These are phyloP conservation scores for Dioctria linearis DNA, from an alignment of 2,888 invertebrate species.

Conservation along the genomic window DNA sequence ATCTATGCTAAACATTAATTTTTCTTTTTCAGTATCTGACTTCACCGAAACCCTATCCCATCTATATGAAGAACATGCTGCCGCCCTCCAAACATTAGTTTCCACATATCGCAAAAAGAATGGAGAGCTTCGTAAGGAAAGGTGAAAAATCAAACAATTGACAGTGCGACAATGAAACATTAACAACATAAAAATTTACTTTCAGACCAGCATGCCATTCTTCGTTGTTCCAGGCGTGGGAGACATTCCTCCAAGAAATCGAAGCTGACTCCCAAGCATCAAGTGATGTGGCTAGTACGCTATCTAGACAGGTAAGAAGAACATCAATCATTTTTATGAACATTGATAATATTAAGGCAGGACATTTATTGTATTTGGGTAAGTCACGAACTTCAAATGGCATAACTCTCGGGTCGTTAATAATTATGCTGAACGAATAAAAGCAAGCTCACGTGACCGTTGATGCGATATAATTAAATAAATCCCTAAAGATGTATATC, in stretches of 20 bases:
- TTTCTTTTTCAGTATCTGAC: conserved; percentile 83
- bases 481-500: not conserved
- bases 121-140: conserved; percentile 88
- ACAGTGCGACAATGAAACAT: not conserved
- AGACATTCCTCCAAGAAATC: conserved; percentile 89
- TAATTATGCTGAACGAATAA: not conserved
- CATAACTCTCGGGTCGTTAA: conserved; percentile 9
- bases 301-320: conserved; percentile 77
- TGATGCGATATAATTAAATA: not conserved
- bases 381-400: conserved; percentile 33
- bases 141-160: conserved; percentile 73
- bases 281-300: conserved; percentile 86
- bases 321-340: not conserved
- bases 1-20: not conserved
- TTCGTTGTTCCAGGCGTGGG: conserved; percentile 92
- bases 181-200: conserved; percentile 52
- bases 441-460: conserved; percentile 2
- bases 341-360: not conserved
- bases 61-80: conserved; percentile 90
- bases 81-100: conserved; percentile 87
- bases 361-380: not conserved
- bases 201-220: conserved; percentile 83
- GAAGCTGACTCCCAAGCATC: conserved; percentile 91
- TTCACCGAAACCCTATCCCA: conserved; percentile 92
- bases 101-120: conserved; percentile 89